These are phyloP conservation scores for Megaustenia siamemsis DNA, from an alignment of 2,888 invertebrate genomes.

Conservation along the genomic window DNA sequence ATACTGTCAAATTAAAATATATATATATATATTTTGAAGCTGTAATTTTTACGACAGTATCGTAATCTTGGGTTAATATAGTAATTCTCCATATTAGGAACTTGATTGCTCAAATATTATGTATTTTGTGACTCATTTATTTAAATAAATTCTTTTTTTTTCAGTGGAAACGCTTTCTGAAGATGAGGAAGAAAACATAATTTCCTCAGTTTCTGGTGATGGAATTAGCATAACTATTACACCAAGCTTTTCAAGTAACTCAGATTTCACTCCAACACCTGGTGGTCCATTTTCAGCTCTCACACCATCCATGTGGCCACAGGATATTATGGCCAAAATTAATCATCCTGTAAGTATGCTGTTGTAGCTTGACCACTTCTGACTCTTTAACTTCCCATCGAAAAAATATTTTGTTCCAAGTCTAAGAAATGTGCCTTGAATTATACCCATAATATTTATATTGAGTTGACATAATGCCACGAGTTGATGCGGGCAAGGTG, in stretches of 20 bases:
- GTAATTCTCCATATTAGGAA: too few species aligned
- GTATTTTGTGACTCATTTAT: background rate
- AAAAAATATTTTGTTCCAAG: too few species aligned
- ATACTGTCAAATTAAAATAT: too few species aligned
- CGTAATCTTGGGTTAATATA: too few species aligned
- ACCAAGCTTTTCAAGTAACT: conserved; percentile 77
- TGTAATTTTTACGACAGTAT: too few species aligned
- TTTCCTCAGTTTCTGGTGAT: conserved; percentile 81
- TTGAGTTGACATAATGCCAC: too few species aligned
- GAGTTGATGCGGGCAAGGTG: too few species aligned
- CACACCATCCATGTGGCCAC: conserved; percentile 97
- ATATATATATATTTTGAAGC: too few species aligned
- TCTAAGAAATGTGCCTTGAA: too few species aligned
- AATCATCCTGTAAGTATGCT: conserved; percentile 72
- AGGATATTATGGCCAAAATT: conserved; percentile 90
- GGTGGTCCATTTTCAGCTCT: conserved; percentile 95
- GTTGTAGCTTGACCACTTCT: background rate
- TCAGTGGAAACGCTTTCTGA: conserved; percentile 85
- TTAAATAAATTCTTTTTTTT: conserved; percentile 60
- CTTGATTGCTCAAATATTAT: background rate
- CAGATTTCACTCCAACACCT: conserved; percentile 78
- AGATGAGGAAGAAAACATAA: conserved; percentile 83
- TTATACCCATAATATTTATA: too few species aligned
- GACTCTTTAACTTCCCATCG: too few species aligned
- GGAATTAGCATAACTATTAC: conserved; percentile 85